Evolutionary conservation across 2,888 invertebrate species (phyloP).

Genomic region (Periphyllus acericola): DNA sequence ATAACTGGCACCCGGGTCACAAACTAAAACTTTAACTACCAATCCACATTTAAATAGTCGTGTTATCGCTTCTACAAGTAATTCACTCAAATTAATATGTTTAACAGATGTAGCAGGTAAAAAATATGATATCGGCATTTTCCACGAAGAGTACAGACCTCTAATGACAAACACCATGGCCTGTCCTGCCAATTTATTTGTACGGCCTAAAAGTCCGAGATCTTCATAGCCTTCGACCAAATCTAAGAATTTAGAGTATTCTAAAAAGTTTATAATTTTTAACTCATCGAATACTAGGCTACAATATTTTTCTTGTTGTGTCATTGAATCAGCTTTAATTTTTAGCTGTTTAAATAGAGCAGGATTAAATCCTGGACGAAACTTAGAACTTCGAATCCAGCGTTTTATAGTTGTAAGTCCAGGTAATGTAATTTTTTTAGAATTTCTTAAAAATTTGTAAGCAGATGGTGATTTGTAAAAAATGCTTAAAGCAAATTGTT

Average conservation of each 20-base stretch:
- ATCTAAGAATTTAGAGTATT: slow-evolving; percentile 62
- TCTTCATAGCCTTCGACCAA: slow-evolving; percentile 64
- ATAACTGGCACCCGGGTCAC: slow-evolving; percentile 64
- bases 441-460: not conserved
- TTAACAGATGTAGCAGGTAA: slow-evolving; percentile 48
- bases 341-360: slow-evolving; percentile 9
- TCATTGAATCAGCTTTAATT: slow-evolving; percentile 6
- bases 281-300: slow-evolving; percentile 28
- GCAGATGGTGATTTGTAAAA: too few species aligned
- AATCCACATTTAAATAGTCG: slow-evolving; percentile 62
- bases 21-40: slow-evolving; percentile 63
- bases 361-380: slow-evolving; percentile 2
- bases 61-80: slow-evolving; percentile 6
- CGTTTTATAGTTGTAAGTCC: not conserved
- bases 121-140: slow-evolving; percentile 57
- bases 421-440: not conserved
- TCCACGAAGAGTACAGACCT: slow-evolving; percentile 62
- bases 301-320: slow-evolving; percentile 11
- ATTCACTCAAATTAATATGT: slow-evolving; percentile 5
- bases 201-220: slow-evolving; percentile 63
- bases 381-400: slow-evolving; percentile 14
- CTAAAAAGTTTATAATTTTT: slow-evolving; percentile 17
- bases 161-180: slow-evolving; percentile 65
- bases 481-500: too few species aligned
- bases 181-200: too few species aligned